Base-by-base conservation (phyloP, 2,797 vertebrate genomes). In the Anguilla megastoma region DNA sequence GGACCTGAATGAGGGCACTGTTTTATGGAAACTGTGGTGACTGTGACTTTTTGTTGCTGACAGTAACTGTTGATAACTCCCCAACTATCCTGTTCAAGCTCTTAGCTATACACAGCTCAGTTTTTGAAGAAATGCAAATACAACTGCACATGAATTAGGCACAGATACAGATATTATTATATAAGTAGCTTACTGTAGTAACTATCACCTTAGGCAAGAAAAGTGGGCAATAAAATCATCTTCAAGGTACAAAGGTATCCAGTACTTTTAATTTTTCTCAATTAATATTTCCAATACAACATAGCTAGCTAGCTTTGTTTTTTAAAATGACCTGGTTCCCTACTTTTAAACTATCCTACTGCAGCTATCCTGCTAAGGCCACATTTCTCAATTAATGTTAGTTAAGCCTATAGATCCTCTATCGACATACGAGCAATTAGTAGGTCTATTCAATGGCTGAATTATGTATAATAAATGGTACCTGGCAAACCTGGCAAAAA, bases 1-100 rank as follows among this genome's bases (percentile, higher is more conserved):
- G 36, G 63, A 74, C 14, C 52, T 85, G 88, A 89, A 89, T 87
- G 86, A 87, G 58, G 63, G 41, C 16, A 52, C 85, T 88, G 88
- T 88, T 48, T 60, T 83, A 21, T 63, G 50, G 24, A 76, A 63
- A 79, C 66, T 74, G 24, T 21, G 27, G 54, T 48, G n/a, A 48
- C 41, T 50, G 79, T 24, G 79, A 16, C 84, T 85, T 63, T 8
- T 50, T 82, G 41, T 82, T 48, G 21, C 79, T 50, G 45, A 48
- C 21, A 10, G 21, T 24, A 24, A 50, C 79, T 82, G 9, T 76
- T 76, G 30, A 36, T 16, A 18, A 12, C 18, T 82, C 79, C 41
- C 8, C 3, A 6, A 7, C 9, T 50, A 21, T 30, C 41, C 41
- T 48, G 2, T 21, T 50, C 2, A 21, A 33, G 21, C 21, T 4